phyloP scores from a whole-genome alignment of 2,888 invertebrate genomes.

The Sylvicola cinctus region DNA sequence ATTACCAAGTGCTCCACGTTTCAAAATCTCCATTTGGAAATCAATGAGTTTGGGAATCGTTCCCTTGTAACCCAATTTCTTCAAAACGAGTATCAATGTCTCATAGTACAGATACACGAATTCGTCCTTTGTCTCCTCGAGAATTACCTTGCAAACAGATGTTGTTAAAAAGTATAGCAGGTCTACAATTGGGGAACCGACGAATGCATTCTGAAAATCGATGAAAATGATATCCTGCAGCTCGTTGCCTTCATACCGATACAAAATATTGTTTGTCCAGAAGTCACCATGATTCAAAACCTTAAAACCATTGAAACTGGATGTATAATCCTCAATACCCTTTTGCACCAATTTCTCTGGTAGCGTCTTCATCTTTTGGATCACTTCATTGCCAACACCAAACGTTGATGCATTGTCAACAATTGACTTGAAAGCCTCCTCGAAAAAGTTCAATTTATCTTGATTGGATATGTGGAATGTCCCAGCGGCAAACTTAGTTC shows the following conservation, averaged over 20 bases:
- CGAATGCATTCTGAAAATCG: constrained; percentile 7
- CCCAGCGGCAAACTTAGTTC: constrained; percentile 4
- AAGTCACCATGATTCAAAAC: constrained; percentile 8
- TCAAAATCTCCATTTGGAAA: constrained; percentile 7
- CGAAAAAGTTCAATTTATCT: constrained; percentile 5
- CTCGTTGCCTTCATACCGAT: constrained; percentile 5
- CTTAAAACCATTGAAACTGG: constrained; percentile 6
- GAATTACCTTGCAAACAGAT: constrained; percentile 5
- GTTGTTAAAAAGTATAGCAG: constrained; percentile 7
- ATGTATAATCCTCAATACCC: constrained; percentile 6
- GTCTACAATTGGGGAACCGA: constrained; percentile 8
- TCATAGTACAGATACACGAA: constrained; percentile 7
- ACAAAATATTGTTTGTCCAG: constrained; percentile 7
- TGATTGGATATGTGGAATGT: constrained; percentile 6
- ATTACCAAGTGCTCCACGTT: constrained; percentile 5
- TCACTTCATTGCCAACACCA: constrained; percentile 4
- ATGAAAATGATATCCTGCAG: constrained; percentile 6
- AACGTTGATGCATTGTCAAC: constrained; percentile 6
- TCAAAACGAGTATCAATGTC: constrained; percentile 4
- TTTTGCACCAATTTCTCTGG: constrained; percentile 5
- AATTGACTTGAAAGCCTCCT: constrained; percentile 5
- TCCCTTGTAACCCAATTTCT: constrained; percentile 6
- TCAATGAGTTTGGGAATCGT: constrained; percentile 6
- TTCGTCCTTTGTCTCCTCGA: constrained; percentile 5
- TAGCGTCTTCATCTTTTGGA: constrained; percentile 5